phyloP scores from a whole-genome alignment of 2,113 vertebrate genomes.

The Nasalis larvatus region DNA sequence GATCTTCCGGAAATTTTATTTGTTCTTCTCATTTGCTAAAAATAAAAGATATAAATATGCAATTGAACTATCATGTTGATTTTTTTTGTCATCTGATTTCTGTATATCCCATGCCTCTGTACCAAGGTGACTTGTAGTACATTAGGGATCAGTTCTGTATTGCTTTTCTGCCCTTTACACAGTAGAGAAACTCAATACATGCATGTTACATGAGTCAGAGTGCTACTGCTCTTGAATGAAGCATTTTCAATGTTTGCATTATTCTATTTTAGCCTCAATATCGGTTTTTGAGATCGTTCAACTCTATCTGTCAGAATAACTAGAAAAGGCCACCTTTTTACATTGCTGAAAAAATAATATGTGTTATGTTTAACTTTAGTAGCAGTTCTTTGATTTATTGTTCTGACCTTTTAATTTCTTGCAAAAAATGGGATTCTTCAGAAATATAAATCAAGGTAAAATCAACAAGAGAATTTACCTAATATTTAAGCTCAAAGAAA shows the following conservation, averaged over 20 bases:
- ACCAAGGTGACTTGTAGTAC: accelerated
- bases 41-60: not conserved
- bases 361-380: not conserved
- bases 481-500: slow-evolving; percentile 4
- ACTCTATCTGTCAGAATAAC: not conserved
- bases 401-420: slow-evolving; percentile 52
- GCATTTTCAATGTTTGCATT: not conserved
- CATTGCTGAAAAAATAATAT: not conserved
- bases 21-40: not conserved
- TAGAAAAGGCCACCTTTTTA: not conserved
- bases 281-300: not conserved
- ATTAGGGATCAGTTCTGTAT: no score
- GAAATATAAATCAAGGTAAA: not conserved
- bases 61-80: not conserved
- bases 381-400: slow-evolving; percentile 8
- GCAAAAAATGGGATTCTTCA: not conserved
- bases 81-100: not conserved
- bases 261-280: not conserved
- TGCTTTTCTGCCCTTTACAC: not conserved
- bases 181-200: not conserved
- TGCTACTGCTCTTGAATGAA: not conserved
- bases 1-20: not conserved
- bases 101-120: not conserved
- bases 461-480: not conserved
- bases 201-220: not conserved